Conservation (phyloP, 2,797 vertebrate species). For the Myioborus miniatus region DNA sequence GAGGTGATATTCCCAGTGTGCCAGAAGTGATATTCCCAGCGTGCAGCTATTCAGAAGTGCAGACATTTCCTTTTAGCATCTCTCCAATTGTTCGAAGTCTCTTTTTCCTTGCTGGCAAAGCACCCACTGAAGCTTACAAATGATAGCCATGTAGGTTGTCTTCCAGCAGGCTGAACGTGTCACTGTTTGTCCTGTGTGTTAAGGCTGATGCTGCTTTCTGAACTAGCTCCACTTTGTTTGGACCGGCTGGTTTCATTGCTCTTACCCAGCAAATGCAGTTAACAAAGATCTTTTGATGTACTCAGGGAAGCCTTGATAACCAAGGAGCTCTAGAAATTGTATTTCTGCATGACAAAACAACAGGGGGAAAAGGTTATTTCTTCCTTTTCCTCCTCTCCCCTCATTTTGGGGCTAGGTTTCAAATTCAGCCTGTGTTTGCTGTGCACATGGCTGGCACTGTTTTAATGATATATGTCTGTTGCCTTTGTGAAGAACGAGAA, state of each 20-base stretch:
- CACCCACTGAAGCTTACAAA: background rate
- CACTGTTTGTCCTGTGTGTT: background rate
- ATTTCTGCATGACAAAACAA: background rate
- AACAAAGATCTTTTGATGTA: background rate
- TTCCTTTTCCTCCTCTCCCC: rapidly evolving
- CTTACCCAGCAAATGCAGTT: background rate
- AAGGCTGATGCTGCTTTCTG: background rate
- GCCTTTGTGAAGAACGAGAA: background rate
- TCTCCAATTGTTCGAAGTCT: background rate
- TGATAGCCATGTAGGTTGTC: background rate
- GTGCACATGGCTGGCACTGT: background rate
- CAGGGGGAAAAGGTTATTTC: background rate
- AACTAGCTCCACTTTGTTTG: background rate
- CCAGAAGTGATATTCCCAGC: background rate
- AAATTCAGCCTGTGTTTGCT: background rate
- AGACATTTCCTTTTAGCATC: slow-evolving; percentile 28
- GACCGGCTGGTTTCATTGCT: background rate
- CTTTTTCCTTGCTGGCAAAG: background rate
- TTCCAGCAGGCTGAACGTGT: background rate
- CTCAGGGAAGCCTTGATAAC: background rate
- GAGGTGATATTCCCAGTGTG: background rate
- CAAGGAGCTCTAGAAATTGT: background rate
- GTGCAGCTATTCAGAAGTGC: background rate
- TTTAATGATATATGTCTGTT: background rate
- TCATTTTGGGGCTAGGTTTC: background rate